These are phyloP conservation scores for Entomyzon cyanotis DNA, from an alignment of 2,113 vertebrate species.

Conservation along the genomic window DNA sequence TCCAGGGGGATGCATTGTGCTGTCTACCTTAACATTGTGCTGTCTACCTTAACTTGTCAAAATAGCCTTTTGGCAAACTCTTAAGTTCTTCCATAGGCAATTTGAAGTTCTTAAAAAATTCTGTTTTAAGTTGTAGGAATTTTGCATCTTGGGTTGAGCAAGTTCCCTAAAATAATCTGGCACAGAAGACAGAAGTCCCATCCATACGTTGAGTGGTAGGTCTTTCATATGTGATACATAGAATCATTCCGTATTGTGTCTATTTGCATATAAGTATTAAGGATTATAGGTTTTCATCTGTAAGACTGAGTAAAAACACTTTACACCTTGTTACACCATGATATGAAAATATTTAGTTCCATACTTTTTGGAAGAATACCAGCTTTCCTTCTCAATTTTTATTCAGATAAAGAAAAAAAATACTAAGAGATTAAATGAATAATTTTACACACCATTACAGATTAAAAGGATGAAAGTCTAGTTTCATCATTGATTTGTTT, in stretches of 20 bases:
- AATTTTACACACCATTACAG: constrained; percentile 18
- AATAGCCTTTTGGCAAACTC: neutral
- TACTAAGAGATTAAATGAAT: neutral
- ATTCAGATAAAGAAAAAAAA: neutral
- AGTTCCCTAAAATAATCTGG: neutral
- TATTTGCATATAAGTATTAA: neutral
- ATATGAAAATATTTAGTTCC: neutral
- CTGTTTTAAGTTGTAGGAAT: neutral
- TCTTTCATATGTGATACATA: neutral
- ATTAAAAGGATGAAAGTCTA: constrained; percentile 7
- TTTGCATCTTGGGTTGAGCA: neutral
- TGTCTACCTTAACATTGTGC: neutral
- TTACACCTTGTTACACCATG: neutral
- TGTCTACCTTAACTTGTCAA: neutral
- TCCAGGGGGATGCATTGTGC: neutral
- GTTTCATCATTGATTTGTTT: neutral
- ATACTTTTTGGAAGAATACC: neutral
- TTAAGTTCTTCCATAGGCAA: neutral
- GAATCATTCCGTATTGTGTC: neutral
- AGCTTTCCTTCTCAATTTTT: neutral
- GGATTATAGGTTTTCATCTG: neutral
- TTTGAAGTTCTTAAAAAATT: neutral
- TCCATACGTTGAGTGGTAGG: accelerated
- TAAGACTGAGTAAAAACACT: neutral
- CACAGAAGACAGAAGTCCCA: neutral